Percentiles rank a stretch among this genome's conserved stretches.
phyloP scores from a whole-genome alignment of 1,140 invertebrate species.

The Temnothorax curvispinosus region DNA sequence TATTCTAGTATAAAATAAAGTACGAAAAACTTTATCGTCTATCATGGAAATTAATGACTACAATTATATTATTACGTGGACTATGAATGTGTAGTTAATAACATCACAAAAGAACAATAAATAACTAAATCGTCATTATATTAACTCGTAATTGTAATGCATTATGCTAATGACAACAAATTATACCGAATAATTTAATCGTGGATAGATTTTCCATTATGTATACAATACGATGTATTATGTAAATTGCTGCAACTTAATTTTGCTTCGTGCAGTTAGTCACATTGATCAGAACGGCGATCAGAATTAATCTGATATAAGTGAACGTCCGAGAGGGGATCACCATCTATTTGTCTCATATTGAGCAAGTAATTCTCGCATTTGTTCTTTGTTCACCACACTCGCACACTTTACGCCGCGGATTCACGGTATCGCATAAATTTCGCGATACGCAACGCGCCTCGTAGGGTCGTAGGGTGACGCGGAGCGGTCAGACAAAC shows the following conservation, averaged over 20 bases:
- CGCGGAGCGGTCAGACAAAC: background rate
- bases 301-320: background rate
- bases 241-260: background rate
- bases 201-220: background rate
- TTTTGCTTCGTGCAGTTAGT: background rate
- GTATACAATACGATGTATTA: background rate
- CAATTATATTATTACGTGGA: background rate
- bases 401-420: background rate
- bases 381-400: slow-evolving; percentile 20
- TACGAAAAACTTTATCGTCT: background rate
- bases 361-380: slow-evolving; percentile 33
- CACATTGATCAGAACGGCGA: background rate
- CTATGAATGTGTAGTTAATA: background rate
- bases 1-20: background rate
- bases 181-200: background rate
- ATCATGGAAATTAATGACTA: background rate
- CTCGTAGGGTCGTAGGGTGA: background rate
- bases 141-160: background rate
- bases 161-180: background rate
- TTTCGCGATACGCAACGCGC: slow-evolving; percentile 2
- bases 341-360: background rate
- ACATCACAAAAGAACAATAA: background rate
- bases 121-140: background rate
- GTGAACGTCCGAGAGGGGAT: background rate
- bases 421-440: slow-evolving; percentile 41